Evolutionary conservation across 2,888 invertebrate species (phyloP).

Genomic region (Mesorhabditis spiculigera): DNA sequence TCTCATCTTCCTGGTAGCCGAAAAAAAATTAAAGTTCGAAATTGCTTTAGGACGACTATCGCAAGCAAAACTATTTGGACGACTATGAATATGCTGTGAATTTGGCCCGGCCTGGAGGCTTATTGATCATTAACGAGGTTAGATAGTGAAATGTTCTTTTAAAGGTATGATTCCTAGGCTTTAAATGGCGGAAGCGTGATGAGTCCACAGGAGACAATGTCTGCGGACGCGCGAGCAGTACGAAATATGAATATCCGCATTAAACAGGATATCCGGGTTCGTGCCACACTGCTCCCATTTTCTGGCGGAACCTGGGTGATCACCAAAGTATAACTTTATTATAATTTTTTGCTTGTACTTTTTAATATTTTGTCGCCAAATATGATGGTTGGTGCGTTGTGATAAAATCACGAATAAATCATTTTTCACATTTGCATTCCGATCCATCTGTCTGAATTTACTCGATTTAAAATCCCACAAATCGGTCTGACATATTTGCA

Average conservation of each 20-base stretch:
- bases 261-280: conserved; percentile 34
- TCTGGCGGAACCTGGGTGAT: conserved; percentile 44
- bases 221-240: conserved; percentile 32
- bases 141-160: not conserved
- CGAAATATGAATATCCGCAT: conserved; percentile 38
- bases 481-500: no score
- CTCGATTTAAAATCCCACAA: no score
- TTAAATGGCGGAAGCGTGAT: conserved; percentile 36
- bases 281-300: conserved; percentile 33
- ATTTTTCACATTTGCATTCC: no score
- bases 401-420: no score
- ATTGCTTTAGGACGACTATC: conserved; percentile 55
- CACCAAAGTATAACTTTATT: conserved; percentile 20
- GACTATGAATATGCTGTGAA: conserved; percentile 60
- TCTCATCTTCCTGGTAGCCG: conserved; percentile 30
- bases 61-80: conserved; percentile 57
- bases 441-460: no score
- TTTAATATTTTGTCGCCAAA: not conserved
- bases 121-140: conserved; percentile 60
- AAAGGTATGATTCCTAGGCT: conserved; percentile 18
- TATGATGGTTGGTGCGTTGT: not conserved
- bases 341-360: not conserved
- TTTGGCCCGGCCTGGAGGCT: conserved; percentile 58
- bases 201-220: conserved; percentile 32
- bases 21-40: not conserved